Evolutionary conservation across 2,888 invertebrate genomes (phyloP).

Genomic region (Pachliopta kotzebuea): DNA sequence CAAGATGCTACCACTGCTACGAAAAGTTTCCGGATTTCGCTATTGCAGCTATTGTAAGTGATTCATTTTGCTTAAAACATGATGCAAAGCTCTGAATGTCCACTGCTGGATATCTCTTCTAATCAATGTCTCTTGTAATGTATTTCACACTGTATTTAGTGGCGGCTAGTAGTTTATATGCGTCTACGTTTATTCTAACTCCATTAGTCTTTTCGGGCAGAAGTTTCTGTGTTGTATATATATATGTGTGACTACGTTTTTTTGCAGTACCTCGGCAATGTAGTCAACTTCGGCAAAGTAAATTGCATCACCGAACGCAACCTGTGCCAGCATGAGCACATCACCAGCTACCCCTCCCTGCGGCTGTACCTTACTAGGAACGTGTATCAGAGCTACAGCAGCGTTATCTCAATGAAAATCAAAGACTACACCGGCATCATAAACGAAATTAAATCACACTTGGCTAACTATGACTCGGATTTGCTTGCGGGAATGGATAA

Average conservation of each 20-base stretch:
- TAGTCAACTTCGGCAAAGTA: slow-evolving; percentile 65
- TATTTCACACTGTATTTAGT: no score
- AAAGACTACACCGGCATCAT: slow-evolving; percentile 47
- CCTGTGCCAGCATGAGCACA: slow-evolving; percentile 65
- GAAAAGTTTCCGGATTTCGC: slow-evolving; percentile 69
- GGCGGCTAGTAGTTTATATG: no score
- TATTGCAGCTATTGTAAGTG: slow-evolving; percentile 64
- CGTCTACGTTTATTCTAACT: no score
- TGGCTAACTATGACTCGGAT: slow-evolving; percentile 47
- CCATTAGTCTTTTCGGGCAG: no score
- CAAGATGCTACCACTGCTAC: slow-evolving; percentile 64
- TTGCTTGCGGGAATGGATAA: slow-evolving; percentile 43
- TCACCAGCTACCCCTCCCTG: slow-evolving; percentile 63
- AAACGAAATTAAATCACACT: slow-evolving; percentile 49
- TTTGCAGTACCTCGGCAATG: slow-evolving; percentile 58
- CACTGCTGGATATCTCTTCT: no score
- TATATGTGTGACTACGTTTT: background rate
- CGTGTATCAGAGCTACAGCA: slow-evolving; percentile 46
- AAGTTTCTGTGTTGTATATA: background rate
- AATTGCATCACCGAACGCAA: slow-evolving; percentile 65
- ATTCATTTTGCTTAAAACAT: background rate
- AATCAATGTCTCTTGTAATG: no score
- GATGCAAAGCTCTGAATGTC: no score
- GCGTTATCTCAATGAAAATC: slow-evolving; percentile 50
- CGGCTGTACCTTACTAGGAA: slow-evolving; percentile 57